These are phyloP conservation scores for Operophtera brumata DNA, from an alignment of 2,888 invertebrate genomes.

Conservation along the genomic window DNA sequence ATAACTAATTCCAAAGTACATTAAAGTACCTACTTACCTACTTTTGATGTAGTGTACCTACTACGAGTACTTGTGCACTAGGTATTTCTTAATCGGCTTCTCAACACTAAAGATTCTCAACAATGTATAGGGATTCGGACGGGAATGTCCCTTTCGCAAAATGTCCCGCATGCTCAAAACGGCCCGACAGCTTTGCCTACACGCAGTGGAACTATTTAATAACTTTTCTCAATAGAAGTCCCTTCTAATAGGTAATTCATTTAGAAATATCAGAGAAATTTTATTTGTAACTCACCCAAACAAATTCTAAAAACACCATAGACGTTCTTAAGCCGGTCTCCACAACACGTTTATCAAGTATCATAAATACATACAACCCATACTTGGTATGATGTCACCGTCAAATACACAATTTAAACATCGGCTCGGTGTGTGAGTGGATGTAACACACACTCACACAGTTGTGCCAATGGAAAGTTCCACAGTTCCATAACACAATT, in stretches of 20 bases:
- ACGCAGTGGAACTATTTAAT: no score
- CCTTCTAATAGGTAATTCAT: not conserved
- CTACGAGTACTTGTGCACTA: not conserved
- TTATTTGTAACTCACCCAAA: not conserved
- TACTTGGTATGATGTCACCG: slow-evolving; percentile 52
- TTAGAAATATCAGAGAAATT: not conserved
- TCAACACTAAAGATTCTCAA: no score
- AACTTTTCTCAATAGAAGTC: no score
- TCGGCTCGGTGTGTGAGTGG: slow-evolving; percentile 28
- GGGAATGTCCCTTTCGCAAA: no score
- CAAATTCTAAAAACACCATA: slow-evolving; percentile 21
- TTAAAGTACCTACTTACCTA: no score
- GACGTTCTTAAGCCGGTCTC: slow-evolving; percentile 32
- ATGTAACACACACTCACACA: slow-evolving; percentile 33
- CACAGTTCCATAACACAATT: slow-evolving; percentile 40
- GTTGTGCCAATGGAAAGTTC: slow-evolving; percentile 49
- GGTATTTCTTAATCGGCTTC: not conserved
- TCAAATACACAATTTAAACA: slow-evolving; percentile 36
- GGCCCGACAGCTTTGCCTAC: no score
- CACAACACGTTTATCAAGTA: slow-evolving; percentile 56
- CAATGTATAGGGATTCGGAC: no score
- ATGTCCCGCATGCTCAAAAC: no score
- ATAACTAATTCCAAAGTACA: no score
- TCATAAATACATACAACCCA: slow-evolving; percentile 33
- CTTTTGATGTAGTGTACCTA: no score